Percentiles rank a stretch among this genome's conserved stretches.
Conservation (phyloP, 2,888 invertebrate genomes). For the Eupeodes luniger region DNA sequence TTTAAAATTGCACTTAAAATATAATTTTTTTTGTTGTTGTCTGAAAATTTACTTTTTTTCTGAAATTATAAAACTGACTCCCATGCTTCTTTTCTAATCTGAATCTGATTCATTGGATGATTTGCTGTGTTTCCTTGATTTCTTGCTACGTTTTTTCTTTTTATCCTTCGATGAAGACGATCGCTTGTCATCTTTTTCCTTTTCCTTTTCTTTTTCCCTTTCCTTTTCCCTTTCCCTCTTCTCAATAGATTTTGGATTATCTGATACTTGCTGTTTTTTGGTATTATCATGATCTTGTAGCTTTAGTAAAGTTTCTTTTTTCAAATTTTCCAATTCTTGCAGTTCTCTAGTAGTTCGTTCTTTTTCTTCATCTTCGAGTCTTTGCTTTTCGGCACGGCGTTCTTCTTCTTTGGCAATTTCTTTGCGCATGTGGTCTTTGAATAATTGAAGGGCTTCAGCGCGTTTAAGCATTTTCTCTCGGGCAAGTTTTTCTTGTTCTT, state of each 20-base stretch:
- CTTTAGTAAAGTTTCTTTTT: slow-evolving; percentile 82
- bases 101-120: slow-evolving; percentile 80
- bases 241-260: slow-evolving; percentile 71
- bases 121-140: slow-evolving; percentile 82
- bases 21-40: not conserved
- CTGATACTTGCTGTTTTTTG: slow-evolving; percentile 77
- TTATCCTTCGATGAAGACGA: slow-evolving; percentile 77
- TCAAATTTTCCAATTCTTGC: slow-evolving; percentile 82
- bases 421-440: slow-evolving; percentile 87
- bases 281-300: slow-evolving; percentile 81
- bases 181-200: slow-evolving; percentile 75
- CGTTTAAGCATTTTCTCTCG: slow-evolving; percentile 84
- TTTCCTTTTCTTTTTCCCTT: slow-evolving; percentile 69
- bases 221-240: slow-evolving; percentile 72
- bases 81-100: slow-evolving; percentile 74
- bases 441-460: slow-evolving; percentile 85
- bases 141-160: slow-evolving; percentile 81
- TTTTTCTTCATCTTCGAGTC: slow-evolving; percentile 82
- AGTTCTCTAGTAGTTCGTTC: slow-evolving; percentile 82
- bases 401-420: slow-evolving; percentile 86
- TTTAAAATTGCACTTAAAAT: slow-evolving; percentile 52
- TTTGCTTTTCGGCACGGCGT: slow-evolving; percentile 85
- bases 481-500: slow-evolving; percentile 81
- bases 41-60: not conserved
- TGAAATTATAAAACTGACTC: slow-evolving; percentile 4